Percentiles rank a stretch among this genome's conserved stretches.
Conservation (phyloP, 30 jellyfish, hydroid and myxozoan species). For the Aurelia coerulea region DNA sequence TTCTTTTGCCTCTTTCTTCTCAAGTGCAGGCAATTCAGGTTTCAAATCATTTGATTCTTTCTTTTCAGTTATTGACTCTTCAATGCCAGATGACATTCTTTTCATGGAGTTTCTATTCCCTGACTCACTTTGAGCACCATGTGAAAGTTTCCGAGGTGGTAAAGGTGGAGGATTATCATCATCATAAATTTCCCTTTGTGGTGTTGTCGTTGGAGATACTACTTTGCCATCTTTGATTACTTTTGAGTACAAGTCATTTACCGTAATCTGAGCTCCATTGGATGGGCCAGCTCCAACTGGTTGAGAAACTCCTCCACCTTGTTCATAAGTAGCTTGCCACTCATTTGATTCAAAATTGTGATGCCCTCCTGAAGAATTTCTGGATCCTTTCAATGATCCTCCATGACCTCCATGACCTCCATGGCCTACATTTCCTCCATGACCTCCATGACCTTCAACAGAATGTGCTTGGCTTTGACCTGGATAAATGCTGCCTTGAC, state of each 20-base stretch:
- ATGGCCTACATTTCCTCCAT: too few relatives aligned
- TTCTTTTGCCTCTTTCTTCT: background rate
- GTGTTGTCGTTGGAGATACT: background rate
- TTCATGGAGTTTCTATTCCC: background rate
- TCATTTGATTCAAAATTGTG: too few relatives aligned
- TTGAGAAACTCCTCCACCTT: too few relatives aligned
- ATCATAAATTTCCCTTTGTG: conserved; percentile 8
- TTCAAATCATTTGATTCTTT: background rate
- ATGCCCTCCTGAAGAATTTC: too few relatives aligned
- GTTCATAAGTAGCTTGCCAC: too few relatives aligned
- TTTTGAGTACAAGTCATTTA: conserved; percentile 54
- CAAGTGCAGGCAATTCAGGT: background rate
- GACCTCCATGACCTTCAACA: too few relatives aligned
- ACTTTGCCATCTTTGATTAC: conserved; percentile 46
- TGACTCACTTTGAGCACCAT: conserved; percentile 1
- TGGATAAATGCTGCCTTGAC: background rate
- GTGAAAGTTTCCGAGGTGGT: conserved; percentile 60
- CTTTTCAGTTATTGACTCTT: background rate
- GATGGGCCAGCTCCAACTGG: too few relatives aligned
- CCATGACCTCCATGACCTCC: too few relatives aligned
- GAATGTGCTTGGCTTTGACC: too few relatives aligned
- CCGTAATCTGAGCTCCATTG: background rate
- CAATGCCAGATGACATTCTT: background rate
- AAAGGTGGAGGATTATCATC: conserved; percentile 75
- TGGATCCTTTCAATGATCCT: too few relatives aligned